Percentiles rank a stretch among this genome's conserved stretches.
These are phyloP conservation scores for Tympanuchus pallidicinctus DNA, from an alignment of 2,113 vertebrate genomes.

Conservation along the genomic window DNA sequence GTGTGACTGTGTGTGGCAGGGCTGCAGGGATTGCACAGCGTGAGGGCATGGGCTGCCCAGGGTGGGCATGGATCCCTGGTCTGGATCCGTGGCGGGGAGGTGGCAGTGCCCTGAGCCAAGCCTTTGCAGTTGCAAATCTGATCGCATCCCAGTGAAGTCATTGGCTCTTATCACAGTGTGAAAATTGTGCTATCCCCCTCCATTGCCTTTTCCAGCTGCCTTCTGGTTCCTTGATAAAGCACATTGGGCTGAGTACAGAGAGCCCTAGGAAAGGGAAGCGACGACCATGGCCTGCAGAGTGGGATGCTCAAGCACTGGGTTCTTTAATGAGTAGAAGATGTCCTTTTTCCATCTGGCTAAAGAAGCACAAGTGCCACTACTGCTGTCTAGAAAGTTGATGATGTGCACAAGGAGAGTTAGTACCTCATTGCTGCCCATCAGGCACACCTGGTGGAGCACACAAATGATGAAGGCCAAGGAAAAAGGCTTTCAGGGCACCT, in stretches of 20 bases:
- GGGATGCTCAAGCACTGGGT: background rate
- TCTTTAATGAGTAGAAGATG: background rate
- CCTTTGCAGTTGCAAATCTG: background rate
- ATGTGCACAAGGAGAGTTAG: background rate
- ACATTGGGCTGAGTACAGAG: fast-evolving
- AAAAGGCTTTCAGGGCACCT: background rate
- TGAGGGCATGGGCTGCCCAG: background rate
- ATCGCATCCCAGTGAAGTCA: background rate
- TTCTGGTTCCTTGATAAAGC: background rate
- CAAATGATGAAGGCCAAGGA: background rate
- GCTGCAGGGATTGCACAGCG: background rate
- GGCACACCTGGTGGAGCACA: too few species aligned
- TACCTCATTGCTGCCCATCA: too few species aligned
- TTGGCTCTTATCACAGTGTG: background rate
- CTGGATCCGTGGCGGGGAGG: fast-evolving
- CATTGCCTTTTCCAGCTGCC: background rate
- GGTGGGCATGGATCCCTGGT: background rate
- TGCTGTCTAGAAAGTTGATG: background rate
- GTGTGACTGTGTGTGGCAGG: background rate
- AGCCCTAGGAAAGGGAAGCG: background rate
- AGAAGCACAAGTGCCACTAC: background rate
- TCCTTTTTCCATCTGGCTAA: too few species aligned
- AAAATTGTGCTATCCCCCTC: background rate
- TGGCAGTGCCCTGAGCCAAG: background rate
- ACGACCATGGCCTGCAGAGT: background rate